Base-by-base conservation (phyloP, 2,113 vertebrate genomes). In the Ellobius talpinus region DNA sequence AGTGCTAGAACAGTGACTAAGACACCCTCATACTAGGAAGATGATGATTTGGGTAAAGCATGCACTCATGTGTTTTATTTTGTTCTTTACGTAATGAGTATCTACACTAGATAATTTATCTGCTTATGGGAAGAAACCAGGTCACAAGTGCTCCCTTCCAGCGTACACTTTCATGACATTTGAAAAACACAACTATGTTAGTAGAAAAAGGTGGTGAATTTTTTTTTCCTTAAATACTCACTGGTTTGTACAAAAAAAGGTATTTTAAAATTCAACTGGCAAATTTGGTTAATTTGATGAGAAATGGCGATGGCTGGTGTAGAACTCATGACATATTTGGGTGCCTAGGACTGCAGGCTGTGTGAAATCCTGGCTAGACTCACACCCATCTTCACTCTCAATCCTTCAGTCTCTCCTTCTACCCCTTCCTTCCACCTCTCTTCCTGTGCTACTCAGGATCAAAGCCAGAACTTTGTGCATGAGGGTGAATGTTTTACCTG, bases 11-110 rank as follows among this genome's bases (percentile, higher is more conserved):
- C 13, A 63, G 26, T 65, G 39, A 45, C 58, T 31, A 42, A 45
- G 33, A 87, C 21, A 70, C 33, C 33, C 52, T 52, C 21, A 14
- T 10, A 65, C 29, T 61, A 95, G 33, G 45, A 93, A 96, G 65
- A 87, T 1, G 65, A 79, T 5, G 7, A 89, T 36, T 13, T 72
- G 58, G 47, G 36, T 84, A 0, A 72, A 96, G 79, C 94, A 78
- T 24, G 31, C 14, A 47, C 14, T 93, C 50, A 79, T 84, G 68
- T 13, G 5, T 84, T 81, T 36, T 61, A 50, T 29, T 72, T 42
- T 45, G 50, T 92, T 85, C 55, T 82, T 96, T 95, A 91, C 1
- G 73, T 33, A 86, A 8, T 88, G 81, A 96, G n/a, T 5, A 73
- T 23, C 16, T 84, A 31, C 17, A 84, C 3, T 94, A 24, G 55